Evolutionary conservation across 1,140 invertebrate genomes (phyloP), one percentile per base, ranked within the genome.

Genomic region (Drosophila grimshawi): DNA sequence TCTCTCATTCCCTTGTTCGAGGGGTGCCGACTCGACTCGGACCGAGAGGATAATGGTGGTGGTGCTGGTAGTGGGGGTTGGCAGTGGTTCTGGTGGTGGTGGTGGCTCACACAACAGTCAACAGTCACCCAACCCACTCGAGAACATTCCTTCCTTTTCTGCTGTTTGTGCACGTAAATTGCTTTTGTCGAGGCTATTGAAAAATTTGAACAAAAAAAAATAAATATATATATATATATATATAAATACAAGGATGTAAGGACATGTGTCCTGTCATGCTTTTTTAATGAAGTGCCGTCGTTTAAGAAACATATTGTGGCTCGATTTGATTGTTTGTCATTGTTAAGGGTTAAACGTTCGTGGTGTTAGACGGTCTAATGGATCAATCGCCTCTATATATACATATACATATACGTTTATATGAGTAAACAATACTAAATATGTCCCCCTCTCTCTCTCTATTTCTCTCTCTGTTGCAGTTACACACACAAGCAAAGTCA

Each of bases 211-310:
- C 37, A 66, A 56, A 61, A 43, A 67, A 46, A 67, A 32, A 57
- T 32, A 53, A n/a, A n/a, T 43, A n/a, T 43, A n/a, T 43, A n/a
- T 41, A 3, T n/a, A 10, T 3, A 3, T n/a, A 19, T 19, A 19
- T 19, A 19, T 19, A 19, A 30, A 60, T 11, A 60, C 30, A 55
- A 45, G 48, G 60, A 0, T 55, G 35, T 64, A 59, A 68, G 76
- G 72, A 72, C 83, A 80, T 88, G 85, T 78, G 85, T 85, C 80
- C 71, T 89, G 85, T 89, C 85, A 89, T 89, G 85, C 85, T 89
- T 89, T 89, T 89, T 89, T 89, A 89, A 89, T 89, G 85, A 89
- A 89, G 86, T 89, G 86, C 80, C 79, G 85, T 90, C 85, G 85
- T 79, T 89, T 89, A 89, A 89, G 85, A 72, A 89, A 89, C 85